These are phyloP conservation scores for Ophioninae sp. DNA, from an alignment of 2,888 invertebrate genomes.

Conservation along the genomic window DNA sequence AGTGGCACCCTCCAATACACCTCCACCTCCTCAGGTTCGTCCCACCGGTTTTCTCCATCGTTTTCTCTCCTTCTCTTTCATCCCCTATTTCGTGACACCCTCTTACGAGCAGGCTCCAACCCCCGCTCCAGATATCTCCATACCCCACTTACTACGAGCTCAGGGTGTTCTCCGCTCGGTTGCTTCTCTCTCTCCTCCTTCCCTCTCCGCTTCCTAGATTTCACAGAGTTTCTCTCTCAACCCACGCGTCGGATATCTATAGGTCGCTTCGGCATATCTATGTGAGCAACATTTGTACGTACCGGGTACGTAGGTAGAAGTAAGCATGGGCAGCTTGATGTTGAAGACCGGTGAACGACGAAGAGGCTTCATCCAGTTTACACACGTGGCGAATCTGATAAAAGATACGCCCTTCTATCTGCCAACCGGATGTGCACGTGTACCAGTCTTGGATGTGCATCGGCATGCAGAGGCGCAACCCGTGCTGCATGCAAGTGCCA, in stretches of 20 bases:
- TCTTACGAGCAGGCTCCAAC: slow-evolving; percentile 67
- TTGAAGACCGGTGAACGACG: not conserved
- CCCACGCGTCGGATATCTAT: slow-evolving; percentile 39
- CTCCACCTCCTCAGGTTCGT: slow-evolving; percentile 47
- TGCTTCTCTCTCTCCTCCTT: slow-evolving; percentile 57
- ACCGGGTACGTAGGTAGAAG: not conserved
- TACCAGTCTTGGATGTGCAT: slow-evolving; percentile 47
- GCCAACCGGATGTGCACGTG: not conserved
- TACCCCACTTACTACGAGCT: slow-evolving; percentile 77
- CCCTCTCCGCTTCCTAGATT: slow-evolving; percentile 25
- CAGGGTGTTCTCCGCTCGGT: slow-evolving; percentile 75
- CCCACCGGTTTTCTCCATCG: slow-evolving; percentile 49
- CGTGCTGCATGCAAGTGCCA: slow-evolving; percentile 36
- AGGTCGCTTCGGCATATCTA: not conserved
- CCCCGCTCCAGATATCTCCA: slow-evolving; percentile 76
- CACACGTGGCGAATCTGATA: not conserved
- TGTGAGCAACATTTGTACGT: slow-evolving; percentile 15
- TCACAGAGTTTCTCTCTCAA: slow-evolving; percentile 55
- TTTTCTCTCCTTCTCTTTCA: slow-evolving; percentile 63
- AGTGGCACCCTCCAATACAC: slow-evolving; percentile 13
- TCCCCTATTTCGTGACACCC: slow-evolving; percentile 66
- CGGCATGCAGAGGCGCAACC: slow-evolving; percentile 47
- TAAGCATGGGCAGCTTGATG: not conserved
- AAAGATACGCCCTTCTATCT: slow-evolving; percentile 3
- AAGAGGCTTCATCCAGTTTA: slow-evolving; percentile 25